Evolutionary conservation across 1,140 invertebrate genomes (phyloP), one percentile per base, ranked within the genome.

Genomic region (Eciton burchellii): DNA sequence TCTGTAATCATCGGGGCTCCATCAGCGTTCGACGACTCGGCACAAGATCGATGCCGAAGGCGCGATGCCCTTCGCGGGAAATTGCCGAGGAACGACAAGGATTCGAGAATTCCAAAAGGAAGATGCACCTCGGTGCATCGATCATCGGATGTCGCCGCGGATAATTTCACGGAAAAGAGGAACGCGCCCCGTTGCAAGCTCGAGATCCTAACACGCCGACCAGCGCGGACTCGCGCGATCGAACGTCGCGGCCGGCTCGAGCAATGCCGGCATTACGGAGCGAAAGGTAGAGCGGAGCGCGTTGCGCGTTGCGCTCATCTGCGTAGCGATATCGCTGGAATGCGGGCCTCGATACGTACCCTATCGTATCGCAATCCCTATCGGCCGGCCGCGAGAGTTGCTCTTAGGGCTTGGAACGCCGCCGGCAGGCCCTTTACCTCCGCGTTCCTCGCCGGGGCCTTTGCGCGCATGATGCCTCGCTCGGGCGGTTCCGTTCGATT

Each of bases 321-420:
- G 83, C 82, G 84, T 77, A 82, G 82, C 88, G 89, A 91, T 91
- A 91, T 83, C 84, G 65, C 35, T 70, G 91, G 90, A 91, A 92
- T 92, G 89, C 89, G 77, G 79, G 60, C 84, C 35, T 6, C 83
- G 82, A 87, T 85, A 89, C 16, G 54, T 70, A 86, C 68, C 91
- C 88, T 89, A 89, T 91, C 91, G 88, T 89, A 89, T 89, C 89
- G 89, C 90, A 91, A 92, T 89, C 89, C 88, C 89, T 89, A 89
- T 88, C 72, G 85, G 85, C 65, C 81, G 76, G 83, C 81, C 71
- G 35, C 65, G 56, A 77, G 63, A 76, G 45, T 16, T 62, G 59
- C 70, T 12, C 70, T 43, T 2, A 29, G 9, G 35, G 29, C 35
- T 52, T 26, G 43, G 59, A 62, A 74, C 43, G 12, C 43, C 16